phyloP scores from a whole-genome alignment of 1,140 invertebrate genomes.

The Brachionus sp. region DNA sequence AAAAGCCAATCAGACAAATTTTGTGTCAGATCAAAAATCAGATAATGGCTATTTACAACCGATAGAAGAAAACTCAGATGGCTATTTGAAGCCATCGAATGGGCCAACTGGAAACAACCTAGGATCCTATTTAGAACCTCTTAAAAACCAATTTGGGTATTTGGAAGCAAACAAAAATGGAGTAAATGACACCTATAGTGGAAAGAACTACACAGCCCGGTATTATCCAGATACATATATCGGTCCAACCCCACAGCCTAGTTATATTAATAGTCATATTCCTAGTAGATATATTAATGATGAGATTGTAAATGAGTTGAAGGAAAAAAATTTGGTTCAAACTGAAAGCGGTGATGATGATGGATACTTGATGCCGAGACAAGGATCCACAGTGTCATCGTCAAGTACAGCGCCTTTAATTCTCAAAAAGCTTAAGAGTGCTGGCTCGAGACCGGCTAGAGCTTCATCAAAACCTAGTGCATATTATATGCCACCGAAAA shows the following conservation, averaged over 20 bases:
- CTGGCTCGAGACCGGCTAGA: not conserved
- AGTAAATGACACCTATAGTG: not conserved
- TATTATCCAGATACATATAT: not conserved
- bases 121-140: not conserved
- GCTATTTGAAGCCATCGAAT: not conserved
- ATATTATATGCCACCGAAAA: not conserved
- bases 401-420: not conserved
- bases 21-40: not conserved
- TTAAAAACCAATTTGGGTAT: not conserved
- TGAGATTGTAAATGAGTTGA: not conserved
- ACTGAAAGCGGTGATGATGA: not conserved
- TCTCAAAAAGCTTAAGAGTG: not conserved
- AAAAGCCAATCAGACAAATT: not conserved
- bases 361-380: slow-evolving; percentile 7
- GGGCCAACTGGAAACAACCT: not conserved
- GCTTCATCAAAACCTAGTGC: not conserved
- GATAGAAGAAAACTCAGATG: not conserved
- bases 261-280: not conserved
- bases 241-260: not conserved
- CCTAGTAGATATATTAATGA: slow-evolving; percentile 9
- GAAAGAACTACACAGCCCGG: not conserved
- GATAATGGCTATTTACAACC: not conserved
- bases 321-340: not conserved
- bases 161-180: not conserved
- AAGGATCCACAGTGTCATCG: not conserved